These are phyloP conservation scores for Drosophila kurseongensis DNA, from an alignment of 1,140 invertebrate species.

Conservation along the genomic window DNA sequence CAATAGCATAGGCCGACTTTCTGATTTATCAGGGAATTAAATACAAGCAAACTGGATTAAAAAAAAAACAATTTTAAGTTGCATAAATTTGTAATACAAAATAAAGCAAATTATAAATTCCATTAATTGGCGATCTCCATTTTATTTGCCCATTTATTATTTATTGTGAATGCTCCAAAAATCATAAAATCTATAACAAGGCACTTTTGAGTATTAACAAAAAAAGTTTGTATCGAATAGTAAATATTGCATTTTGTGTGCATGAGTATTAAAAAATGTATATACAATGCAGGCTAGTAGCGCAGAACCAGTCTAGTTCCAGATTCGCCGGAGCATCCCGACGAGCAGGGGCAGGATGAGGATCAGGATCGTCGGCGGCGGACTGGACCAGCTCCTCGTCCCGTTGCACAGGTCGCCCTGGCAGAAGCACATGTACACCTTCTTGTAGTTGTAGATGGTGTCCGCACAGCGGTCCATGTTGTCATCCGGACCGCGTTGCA, in stretches of 20 bases:
- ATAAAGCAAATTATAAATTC: too few relatives aligned
- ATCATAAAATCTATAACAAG: too few relatives aligned
- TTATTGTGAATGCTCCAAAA: too few relatives aligned
- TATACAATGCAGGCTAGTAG: conserved; percentile 19
- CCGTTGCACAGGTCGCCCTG: conserved; percentile 95
- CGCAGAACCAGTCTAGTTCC: neutral
- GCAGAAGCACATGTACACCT: conserved; percentile 96
- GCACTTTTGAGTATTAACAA: neutral
- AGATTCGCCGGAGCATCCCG: neutral
- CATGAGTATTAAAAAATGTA: conserved; percentile 29
- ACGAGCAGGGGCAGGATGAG: neutral
- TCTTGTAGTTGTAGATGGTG: conserved; percentile 91
- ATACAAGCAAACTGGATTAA: too few relatives aligned
- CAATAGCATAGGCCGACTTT: too few relatives aligned
- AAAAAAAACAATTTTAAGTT: too few relatives aligned
- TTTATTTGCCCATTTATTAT: too few relatives aligned
- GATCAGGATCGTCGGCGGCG: neutral
- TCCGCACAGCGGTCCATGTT: conserved; percentile 94
- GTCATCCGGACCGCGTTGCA: conserved; percentile 93
- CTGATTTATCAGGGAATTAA: too few relatives aligned
- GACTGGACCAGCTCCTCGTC: neutral
- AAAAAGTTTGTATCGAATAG: neutral
- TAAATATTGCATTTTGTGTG: conserved; percentile 11
- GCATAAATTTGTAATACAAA: too few relatives aligned
- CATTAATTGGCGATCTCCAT: too few relatives aligned